These are phyloP conservation scores for Andrena fulva DNA, from an alignment of 2,888 invertebrate species.

Conservation along the genomic window DNA sequence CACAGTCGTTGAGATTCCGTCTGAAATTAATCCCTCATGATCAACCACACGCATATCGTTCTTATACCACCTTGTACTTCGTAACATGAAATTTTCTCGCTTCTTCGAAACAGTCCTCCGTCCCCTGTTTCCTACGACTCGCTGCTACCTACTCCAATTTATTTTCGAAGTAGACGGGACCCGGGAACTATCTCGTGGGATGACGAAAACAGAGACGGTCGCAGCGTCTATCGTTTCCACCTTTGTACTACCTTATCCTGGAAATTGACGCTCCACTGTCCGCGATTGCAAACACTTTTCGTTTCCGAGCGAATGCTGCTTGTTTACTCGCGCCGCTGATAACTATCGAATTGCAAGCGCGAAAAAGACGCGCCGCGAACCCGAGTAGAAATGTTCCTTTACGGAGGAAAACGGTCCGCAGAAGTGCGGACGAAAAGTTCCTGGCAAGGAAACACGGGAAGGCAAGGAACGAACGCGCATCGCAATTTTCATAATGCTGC, in stretches of 20 bases:
- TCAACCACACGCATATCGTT: neutral
- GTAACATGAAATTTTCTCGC: too few relatives aligned
- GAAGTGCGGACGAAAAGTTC: neutral
- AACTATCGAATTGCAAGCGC: constrained; percentile 28
- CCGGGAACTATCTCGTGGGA: neutral
- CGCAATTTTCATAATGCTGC: constrained; percentile 16
- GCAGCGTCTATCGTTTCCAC: neutral
- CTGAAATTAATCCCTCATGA: neutral
- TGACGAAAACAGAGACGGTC: neutral
- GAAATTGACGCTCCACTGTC: constrained; percentile 10
- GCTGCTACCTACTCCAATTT: too few relatives aligned
- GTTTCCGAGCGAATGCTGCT: neutral
- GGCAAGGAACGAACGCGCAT: neutral
- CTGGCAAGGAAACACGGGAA: neutral
- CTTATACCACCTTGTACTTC: neutral
- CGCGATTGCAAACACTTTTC: constrained; percentile 28
- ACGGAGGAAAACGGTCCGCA: neutral
- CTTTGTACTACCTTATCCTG: neutral
- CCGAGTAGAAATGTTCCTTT: constrained; percentile 5
- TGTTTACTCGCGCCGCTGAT: constrained; percentile 28
- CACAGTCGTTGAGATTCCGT: neutral
- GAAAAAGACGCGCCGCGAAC: constrained; percentile 4
- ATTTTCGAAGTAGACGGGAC: too few relatives aligned
- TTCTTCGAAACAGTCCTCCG: too few relatives aligned
- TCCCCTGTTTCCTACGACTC: too few relatives aligned